Evolutionary conservation across 2,888 invertebrate genomes (phyloP).

Genomic region (Rhorus exstirpatorius): DNA sequence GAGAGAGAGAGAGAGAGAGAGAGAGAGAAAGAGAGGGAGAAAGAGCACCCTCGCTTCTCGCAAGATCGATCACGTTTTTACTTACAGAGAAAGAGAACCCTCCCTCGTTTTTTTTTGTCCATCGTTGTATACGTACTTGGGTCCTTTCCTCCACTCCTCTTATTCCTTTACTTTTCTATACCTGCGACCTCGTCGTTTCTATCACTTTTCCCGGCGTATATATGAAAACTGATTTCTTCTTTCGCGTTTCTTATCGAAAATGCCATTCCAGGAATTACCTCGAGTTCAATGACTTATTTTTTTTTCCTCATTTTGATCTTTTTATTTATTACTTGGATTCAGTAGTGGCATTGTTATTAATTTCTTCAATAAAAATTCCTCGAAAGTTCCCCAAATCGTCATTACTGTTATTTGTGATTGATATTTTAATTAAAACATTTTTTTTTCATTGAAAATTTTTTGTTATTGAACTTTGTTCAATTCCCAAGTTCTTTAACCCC

Average conservation of each 20-base stretch:
- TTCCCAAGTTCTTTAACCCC: no score
- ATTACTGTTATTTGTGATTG: no score
- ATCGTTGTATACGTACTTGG: not conserved
- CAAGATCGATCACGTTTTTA: constrained; percentile 49
- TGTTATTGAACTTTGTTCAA: no score
- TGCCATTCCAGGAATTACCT: not conserved
- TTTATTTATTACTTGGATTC: no score
- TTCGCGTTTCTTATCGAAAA: not conserved
- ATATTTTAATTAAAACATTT: no score
- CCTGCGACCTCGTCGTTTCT: not conserved
- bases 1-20: no score
- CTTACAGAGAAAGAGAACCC: constrained; percentile 11
- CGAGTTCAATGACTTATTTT: no score
- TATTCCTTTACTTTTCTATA: not conserved
- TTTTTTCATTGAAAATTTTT: no score
- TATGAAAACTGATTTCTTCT: constrained; percentile 17
- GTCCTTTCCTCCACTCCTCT: not conserved
- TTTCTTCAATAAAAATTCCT: no score
- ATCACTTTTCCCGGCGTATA: no score
- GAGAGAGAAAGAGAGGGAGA: constrained; percentile 16
- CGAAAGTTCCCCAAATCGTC: no score
- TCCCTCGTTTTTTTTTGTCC: constrained; percentile 13
- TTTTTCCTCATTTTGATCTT: not conserved
- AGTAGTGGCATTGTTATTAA: no score
- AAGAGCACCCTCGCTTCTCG: not conserved